Base-by-base conservation (phyloP, 2,797 vertebrate species). In the Lacerta viridis region DNA sequence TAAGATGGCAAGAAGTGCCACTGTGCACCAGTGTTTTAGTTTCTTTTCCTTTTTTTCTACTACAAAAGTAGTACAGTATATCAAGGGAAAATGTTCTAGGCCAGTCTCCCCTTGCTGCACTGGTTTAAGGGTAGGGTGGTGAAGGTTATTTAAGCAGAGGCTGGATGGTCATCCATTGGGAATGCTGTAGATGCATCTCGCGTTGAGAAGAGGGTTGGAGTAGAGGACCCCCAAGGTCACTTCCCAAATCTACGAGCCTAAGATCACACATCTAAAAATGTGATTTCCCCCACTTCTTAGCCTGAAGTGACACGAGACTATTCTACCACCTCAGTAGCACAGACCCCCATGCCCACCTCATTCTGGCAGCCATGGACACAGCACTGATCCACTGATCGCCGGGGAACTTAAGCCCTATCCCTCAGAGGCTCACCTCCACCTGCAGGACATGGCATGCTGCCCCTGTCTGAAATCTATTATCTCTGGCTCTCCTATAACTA, bases 361-460 rank as follows among this genome's bases (percentile, higher is more conserved):
- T 61, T 23, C 61, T 61, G 29, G 55, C 50, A 55, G 46, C 77
- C 46, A 55, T 2, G 15, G 29, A 59, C 15, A 59, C 15, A 17
- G 13, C 50, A 17, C 17, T 29, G 55, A 59, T 20, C 41, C 43
- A 2, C 7, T n/a, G 15, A 23, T 80, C 2, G n/a, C 50, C 17
- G 17, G 18, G n/a, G 29, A 59, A 4, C 29, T 33, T 55, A 55
- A 55, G 29, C 7, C 64, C 64, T 64, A 50, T 72, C 17, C 11
- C 33, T 36, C 71, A 15, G 76, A 64, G 69, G 15, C 1, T 1
- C 25, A 79, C 59, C 36, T 8, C 55, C 36, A n/a, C 0, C 0
- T 46, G 0, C 39, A 8, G 7, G 7, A 25, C 27, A 29, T 64
- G 17, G 23, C 27, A n/a, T 5, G 1, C 29, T 83, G 18, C 17